phyloP scores from a whole-genome alignment of 1,140 invertebrate genomes.

The Maniola jurtina region DNA sequence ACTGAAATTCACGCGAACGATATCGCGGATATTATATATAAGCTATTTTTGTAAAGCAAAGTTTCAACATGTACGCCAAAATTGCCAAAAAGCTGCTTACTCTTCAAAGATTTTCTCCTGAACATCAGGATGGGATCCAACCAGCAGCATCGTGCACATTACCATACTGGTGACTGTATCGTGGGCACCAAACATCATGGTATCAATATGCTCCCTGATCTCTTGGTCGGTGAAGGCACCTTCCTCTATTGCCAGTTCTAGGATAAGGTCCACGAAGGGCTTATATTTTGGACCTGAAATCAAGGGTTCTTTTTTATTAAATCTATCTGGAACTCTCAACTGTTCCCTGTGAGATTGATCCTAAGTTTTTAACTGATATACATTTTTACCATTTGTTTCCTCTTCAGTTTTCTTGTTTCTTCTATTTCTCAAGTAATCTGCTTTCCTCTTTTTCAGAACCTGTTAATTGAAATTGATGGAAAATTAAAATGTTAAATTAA shows the following conservation, averaged over 20 bases:
- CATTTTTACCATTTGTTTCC: conserved; percentile 33
- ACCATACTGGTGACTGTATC: conserved; percentile 58
- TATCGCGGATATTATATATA: no score
- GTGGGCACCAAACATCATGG: conserved; percentile 61
- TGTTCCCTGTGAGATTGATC: background rate
- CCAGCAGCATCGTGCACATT: conserved; percentile 51
- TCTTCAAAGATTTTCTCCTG: conserved; percentile 55
- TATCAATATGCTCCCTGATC: conserved; percentile 63
- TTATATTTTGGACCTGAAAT: conserved; percentile 57
- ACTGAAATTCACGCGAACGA: no score
- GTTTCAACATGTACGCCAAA: no score
- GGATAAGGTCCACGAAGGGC: conserved; percentile 58
- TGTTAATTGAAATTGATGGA: no score
- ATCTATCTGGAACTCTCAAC: background rate
- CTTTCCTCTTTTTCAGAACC: conserved; percentile 56
- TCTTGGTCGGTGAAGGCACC: conserved; percentile 52
- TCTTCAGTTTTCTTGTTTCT: conserved; percentile 33
- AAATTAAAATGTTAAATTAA: no score
- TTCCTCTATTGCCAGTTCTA: conserved; percentile 54
- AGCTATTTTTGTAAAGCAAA: no score
- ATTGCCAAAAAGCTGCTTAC: no score
- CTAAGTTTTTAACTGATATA: background rate
- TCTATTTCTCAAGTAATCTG: conserved; percentile 46
- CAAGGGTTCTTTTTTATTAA: background rate
- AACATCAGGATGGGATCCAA: conserved; percentile 56